These are phyloP conservation scores for Etheostoma perlongum DNA, from an alignment of 2,797 vertebrate genomes.

Conservation along the genomic window DNA sequence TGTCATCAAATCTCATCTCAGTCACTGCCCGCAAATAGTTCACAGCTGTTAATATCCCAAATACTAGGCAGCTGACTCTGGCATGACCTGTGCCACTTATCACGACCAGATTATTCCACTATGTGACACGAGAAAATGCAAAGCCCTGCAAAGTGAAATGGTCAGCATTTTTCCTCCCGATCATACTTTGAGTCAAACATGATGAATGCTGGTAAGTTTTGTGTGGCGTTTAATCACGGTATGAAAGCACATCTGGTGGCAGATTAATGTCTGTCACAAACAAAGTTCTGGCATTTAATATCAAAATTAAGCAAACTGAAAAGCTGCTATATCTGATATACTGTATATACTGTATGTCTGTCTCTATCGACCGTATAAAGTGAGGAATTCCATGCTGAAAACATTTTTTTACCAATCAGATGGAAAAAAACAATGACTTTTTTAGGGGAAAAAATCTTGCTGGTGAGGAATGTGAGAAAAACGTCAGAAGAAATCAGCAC, in stretches of 20 bases:
- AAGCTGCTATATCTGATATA: neutral
- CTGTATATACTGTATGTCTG: neutral
- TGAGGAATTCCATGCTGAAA: neutral
- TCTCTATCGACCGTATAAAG: neutral
- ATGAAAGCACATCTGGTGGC: slow-evolving; percentile 19
- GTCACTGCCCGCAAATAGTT: slow-evolving; percentile 68
- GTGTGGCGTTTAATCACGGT: slow-evolving; percentile 13
- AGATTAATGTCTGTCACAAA: slow-evolving; percentile 13
- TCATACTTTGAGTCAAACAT: slow-evolving; percentile 22
- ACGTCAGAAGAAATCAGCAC: slow-evolving; percentile 40
- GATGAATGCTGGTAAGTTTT: slow-evolving; percentile 28
- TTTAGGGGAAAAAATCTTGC: neutral
- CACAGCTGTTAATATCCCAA: slow-evolving; percentile 80
- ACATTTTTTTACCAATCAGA: neutral
- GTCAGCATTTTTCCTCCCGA: slow-evolving; percentile 43
- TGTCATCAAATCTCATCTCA: slow-evolving; percentile 73
- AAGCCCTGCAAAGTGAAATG: slow-evolving; percentile 44
- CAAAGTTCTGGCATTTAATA: slow-evolving; percentile 6
- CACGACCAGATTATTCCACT: slow-evolving; percentile 53
- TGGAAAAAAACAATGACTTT: neutral
- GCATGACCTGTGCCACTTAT: slow-evolving; percentile 60
- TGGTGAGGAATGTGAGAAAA: slow-evolving; percentile 30
- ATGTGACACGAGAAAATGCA: slow-evolving; percentile 52
- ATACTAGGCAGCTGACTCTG: slow-evolving; percentile 75
- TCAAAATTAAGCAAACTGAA: slow-evolving; percentile 10